These are phyloP conservation scores for Drosophila putrida DNA, from an alignment of 2,888 invertebrate genomes.

Conservation along the genomic window DNA sequence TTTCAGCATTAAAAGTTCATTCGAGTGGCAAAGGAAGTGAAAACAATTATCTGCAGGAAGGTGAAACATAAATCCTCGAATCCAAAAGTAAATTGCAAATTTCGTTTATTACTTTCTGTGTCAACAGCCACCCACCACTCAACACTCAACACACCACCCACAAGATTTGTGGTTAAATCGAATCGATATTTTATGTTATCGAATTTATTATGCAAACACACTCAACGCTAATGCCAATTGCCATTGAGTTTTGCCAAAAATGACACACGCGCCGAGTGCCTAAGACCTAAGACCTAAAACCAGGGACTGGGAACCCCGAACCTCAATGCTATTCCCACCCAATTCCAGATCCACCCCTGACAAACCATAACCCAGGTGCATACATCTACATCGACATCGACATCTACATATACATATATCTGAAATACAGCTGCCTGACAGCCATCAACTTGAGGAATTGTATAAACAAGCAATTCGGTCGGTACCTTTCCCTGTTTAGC, in stretches of 20 bases:
- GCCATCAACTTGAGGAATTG: slow-evolving; percentile 62
- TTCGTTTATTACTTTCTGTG: slow-evolving; percentile 78
- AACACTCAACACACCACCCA: slow-evolving; percentile 18
- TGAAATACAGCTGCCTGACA: slow-evolving; percentile 35
- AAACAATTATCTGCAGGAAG: slow-evolving; percentile 83
- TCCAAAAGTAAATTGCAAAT: slow-evolving; percentile 81
- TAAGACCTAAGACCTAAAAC: slow-evolving; percentile 6
- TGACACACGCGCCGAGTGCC: slow-evolving; percentile 25
- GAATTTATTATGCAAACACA: slow-evolving; percentile 81
- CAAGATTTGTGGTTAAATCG: slow-evolving; percentile 77
- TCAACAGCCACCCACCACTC: slow-evolving; percentile 33
- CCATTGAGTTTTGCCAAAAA: slow-evolving; percentile 62
- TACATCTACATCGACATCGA: slow-evolving; percentile 1
- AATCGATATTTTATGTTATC: slow-evolving; percentile 83
- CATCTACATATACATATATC: neutral
- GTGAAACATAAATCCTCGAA: slow-evolving; percentile 81
- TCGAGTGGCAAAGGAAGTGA: slow-evolving; percentile 78
- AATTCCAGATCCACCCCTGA: slow-evolving; percentile 1
- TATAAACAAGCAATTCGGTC: slow-evolving; percentile 45
- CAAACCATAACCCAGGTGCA: slow-evolving; percentile 38
- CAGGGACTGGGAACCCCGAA: neutral
- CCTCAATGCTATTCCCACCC: neutral
- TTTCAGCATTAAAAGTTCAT: slow-evolving; percentile 82
- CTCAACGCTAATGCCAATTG: slow-evolving; percentile 69
- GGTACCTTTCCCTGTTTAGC: slow-evolving; percentile 27